Conservation (phyloP, 2,888 invertebrate genomes). For the Eupithecia subumbrata region DNA sequence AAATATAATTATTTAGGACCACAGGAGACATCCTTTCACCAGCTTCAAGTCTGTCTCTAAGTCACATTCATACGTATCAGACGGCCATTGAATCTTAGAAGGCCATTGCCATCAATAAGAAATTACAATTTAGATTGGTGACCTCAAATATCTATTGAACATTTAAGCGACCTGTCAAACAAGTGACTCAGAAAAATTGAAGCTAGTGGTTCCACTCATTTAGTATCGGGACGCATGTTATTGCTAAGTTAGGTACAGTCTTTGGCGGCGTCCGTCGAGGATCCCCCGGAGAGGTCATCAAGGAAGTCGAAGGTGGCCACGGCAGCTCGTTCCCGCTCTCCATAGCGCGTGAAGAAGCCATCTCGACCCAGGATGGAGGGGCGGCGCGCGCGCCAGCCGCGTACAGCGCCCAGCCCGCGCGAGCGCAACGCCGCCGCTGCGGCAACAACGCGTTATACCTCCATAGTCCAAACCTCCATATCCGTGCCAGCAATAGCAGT, state of each 20-base stretch:
- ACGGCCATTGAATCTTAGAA: no score
- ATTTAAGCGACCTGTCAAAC: background rate
- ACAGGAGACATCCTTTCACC: constrained; percentile 6
- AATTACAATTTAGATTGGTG: background rate
- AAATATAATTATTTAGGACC: constrained; percentile 66
- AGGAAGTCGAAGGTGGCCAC: constrained; percentile 92
- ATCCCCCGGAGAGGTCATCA: constrained; percentile 84
- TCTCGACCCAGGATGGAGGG: constrained; percentile 90
- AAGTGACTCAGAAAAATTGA: background rate
- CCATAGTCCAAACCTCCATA: constrained; percentile 48
- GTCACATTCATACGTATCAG: background rate
- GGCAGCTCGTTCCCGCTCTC: constrained; percentile 90
- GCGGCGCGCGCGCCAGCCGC: constrained; percentile 79
- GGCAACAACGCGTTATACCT: constrained; percentile 60
- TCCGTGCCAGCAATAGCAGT: constrained; percentile 4
- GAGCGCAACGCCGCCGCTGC: constrained; percentile 86
- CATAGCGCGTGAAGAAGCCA: constrained; percentile 91
- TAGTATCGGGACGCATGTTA: constrained; percentile 58
- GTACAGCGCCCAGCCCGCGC: constrained; percentile 83
- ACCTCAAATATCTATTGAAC: background rate
- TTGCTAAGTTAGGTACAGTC: constrained; percentile 75
- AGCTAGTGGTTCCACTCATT: constrained; percentile 1
- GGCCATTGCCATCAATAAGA: background rate
- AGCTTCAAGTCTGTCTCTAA: background rate
- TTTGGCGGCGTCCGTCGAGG: constrained; percentile 76